These are phyloP conservation scores for Spea bombifrons DNA, from an alignment of 2,113 vertebrate genomes.

Conservation along the genomic window DNA sequence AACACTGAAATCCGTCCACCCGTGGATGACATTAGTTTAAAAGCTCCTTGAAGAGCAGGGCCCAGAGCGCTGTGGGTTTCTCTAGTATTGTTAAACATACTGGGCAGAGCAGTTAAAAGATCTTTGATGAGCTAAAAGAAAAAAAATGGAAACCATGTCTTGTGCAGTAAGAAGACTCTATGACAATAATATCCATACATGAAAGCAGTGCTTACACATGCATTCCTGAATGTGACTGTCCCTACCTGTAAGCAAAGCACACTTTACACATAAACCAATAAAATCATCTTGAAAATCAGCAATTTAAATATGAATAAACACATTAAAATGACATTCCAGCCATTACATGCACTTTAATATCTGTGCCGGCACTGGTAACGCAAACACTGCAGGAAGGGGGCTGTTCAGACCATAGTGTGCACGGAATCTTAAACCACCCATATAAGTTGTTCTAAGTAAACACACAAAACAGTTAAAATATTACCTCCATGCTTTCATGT, in stretches of 20 bases:
- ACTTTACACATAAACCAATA: no score
- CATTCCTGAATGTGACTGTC: no score
- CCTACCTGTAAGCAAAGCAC: no score
- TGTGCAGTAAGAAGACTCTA: conserved; percentile 9
- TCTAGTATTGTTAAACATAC: conserved; percentile 84
- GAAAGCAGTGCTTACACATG: no score
- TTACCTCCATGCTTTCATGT: conserved; percentile 91
- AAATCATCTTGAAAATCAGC: no score
- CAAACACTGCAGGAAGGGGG: neutral
- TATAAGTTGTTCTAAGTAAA: neutral
- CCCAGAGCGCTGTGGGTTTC: conserved; percentile 93
- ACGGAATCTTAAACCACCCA: no score
- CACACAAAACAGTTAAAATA: neutral
- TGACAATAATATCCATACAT: no score
- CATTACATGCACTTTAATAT: no score
- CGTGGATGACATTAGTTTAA: conserved; percentile 91
- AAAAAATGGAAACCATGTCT: conserved; percentile 28
- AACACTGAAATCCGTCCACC: conserved; percentile 92
- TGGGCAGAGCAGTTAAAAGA: conserved; percentile 79
- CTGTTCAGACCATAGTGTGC: conserved; percentile 29
- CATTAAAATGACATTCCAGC: no score
- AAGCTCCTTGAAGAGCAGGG: conserved; percentile 90
- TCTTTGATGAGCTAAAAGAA: conserved; percentile 85
- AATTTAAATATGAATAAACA: no score
- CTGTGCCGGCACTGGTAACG: no score